phyloP scores from a whole-genome alignment of 2,888 invertebrate genomes.

The Tipula vernalis region DNA sequence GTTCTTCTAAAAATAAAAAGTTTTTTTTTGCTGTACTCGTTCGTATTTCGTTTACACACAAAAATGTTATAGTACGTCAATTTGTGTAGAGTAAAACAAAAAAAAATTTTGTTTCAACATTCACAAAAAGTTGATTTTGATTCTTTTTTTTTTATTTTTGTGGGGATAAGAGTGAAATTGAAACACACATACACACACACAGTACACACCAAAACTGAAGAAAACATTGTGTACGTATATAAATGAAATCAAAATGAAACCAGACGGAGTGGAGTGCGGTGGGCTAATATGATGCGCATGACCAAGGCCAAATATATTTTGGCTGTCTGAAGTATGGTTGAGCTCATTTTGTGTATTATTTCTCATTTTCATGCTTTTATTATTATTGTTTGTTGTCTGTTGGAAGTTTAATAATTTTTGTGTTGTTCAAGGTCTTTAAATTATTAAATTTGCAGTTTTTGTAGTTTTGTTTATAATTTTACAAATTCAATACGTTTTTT shows the following conservation, averaged over 20 bases:
- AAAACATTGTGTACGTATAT: background rate
- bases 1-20: background rate
- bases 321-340: constrained; percentile 8
- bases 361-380: background rate
- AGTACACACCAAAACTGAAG: background rate
- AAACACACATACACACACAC: background rate
- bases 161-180: constrained; percentile 6
- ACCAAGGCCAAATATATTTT: constrained; percentile 11
- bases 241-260: constrained; percentile 6
- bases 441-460: background rate
- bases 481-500: background rate
- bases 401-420: constrained; percentile 6
- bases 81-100: constrained; percentile 4
- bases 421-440: constrained; percentile 10
- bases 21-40: background rate
- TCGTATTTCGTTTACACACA: background rate
- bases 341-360: background rate
- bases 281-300: constrained; percentile 9
- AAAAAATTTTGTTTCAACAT: background rate
- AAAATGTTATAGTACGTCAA: constrained; percentile 7
- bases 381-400: constrained; percentile 6
- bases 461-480: background rate
- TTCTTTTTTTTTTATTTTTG: background rate
- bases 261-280: constrained; percentile 6
- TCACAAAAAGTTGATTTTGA: background rate